Base-by-base conservation (phyloP, 2,888 invertebrate genomes). In the Ephialtes manifestator region DNA sequence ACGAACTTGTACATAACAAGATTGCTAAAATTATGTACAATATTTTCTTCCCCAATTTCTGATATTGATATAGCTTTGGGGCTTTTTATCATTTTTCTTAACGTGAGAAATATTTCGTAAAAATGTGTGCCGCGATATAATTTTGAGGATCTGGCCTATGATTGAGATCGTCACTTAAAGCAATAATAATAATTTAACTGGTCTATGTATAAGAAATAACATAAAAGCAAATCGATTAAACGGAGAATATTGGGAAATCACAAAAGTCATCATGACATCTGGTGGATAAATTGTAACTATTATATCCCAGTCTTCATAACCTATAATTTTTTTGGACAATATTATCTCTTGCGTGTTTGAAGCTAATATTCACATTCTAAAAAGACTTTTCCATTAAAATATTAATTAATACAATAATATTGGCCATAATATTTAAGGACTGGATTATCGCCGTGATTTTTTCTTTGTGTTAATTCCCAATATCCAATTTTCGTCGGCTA, bases 161-260 rank as follows among this genome's bases (percentile, higher is more conserved):
- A 18, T 78, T 79, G 77, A 84, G 84, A 84, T 81, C 78, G 48
- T 81, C 18, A 58, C 63, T 85, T 58, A 65, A 79, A 85, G 75
- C 39, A 46, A 79, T 79, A 68, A 70, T 71, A 70, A 84, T 28
- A 24, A 43, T 53, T 70, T 63, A 78, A 48, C 48, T 31, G 28
- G 4, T 39, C 15, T 51, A 51, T n/a, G n/a, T n/a, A n/a, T n/a
- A 35, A 10, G 39, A 46, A 15, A 53, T 39, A 67, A 78, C 1
- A 24, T 55, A 18, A 55, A 63, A 74, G 18, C n/a, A 31, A 24
- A 28, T n/a, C 20, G 67, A 51, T 7, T 24, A 24, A 24, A 51
- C 15, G 18, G 13, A 15, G 15, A 48, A 46, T 74, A 53, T 31
- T 31, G 35, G n/a, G 58, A 71, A 71, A 24, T 55, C 31, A 55